Percentiles rank a stretch among this genome's conserved stretches.
These are phyloP conservation scores for Melospiza georgiana DNA, from an alignment of 2,113 vertebrate species.

Conservation along the genomic window DNA sequence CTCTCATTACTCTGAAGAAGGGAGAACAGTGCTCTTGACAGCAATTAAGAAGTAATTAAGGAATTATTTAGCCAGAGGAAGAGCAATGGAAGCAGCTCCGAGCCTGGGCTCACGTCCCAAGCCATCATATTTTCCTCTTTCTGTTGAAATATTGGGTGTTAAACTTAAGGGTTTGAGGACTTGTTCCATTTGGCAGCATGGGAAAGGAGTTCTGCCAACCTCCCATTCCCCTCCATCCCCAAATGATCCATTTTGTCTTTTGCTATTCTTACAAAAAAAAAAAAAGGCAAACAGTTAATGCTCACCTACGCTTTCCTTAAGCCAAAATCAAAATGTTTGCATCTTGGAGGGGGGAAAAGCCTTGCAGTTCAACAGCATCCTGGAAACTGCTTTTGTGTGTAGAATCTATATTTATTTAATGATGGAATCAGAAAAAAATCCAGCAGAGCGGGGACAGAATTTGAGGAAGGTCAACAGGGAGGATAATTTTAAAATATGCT, in stretches of 20 bases:
- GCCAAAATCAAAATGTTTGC: background rate
- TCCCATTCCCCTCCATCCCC: background rate
- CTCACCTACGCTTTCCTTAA: background rate
- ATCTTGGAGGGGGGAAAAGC: background rate
- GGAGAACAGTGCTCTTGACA: background rate
- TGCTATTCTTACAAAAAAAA: background rate
- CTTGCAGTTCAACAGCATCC: background rate
- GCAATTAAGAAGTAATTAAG: background rate
- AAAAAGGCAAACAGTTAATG: background rate
- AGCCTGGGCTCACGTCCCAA: background rate
- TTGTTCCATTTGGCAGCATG: background rate
- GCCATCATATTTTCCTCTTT: background rate
- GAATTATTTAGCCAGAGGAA: background rate
- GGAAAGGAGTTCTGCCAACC: background rate
- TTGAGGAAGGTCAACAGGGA: background rate
- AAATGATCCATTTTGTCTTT: background rate
- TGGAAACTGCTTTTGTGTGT: background rate
- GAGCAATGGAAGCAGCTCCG: background rate
- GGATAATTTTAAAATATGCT: background rate
- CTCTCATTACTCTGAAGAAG: background rate
- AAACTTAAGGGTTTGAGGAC: background rate
- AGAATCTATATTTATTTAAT: background rate
- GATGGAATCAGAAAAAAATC: background rate
- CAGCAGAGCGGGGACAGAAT: background rate
- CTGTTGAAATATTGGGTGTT: background rate